A percentile compares a stretch with the other conserved stretches of the same genome.
Evolutionary conservation across 2,113 vertebrate species (phyloP).

Genomic region (Garra rufa): DNA sequence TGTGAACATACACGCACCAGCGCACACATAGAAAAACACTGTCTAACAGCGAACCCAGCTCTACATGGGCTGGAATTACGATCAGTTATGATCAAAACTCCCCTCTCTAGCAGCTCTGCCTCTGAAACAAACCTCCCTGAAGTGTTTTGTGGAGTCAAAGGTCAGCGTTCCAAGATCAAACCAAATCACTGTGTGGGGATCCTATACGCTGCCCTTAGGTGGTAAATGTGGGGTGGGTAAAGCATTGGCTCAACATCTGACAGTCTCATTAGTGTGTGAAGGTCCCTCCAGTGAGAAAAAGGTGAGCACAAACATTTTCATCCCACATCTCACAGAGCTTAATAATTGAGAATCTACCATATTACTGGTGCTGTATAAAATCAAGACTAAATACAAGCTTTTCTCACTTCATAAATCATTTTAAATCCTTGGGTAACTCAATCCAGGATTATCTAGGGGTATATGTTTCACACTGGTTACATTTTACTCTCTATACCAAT

Average conservation of each 20-base stretch:
- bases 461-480: too few relatives aligned
- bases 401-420: too few relatives aligned
- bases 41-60: constrained; percentile 4
- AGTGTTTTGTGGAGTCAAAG: constrained; percentile 20
- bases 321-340: background rate
- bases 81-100: constrained; percentile 23
- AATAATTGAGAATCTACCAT: too few relatives aligned
- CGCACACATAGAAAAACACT: constrained; percentile 10
- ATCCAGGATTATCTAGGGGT: too few relatives aligned
- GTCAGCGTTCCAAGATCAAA: constrained; percentile 19
- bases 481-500: too few relatives aligned
- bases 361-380: too few relatives aligned
- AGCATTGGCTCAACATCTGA: constrained; percentile 14
- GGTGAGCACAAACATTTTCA: background rate
- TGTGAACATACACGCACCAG: background rate
- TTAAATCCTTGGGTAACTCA: too few relatives aligned
- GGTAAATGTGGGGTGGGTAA: background rate
- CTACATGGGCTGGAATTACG: constrained; percentile 6
- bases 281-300: too few relatives aligned
- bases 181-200: background rate
- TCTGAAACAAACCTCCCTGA: background rate
- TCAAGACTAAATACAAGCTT: too few relatives aligned
- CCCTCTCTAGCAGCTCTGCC: background rate
- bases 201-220: background rate
- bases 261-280: background rate